Percentiles rank a stretch among this genome's conserved stretches.
phyloP scores from a whole-genome alignment of 2,888 invertebrate genomes.

The Cheilosia scutellata region DNA sequence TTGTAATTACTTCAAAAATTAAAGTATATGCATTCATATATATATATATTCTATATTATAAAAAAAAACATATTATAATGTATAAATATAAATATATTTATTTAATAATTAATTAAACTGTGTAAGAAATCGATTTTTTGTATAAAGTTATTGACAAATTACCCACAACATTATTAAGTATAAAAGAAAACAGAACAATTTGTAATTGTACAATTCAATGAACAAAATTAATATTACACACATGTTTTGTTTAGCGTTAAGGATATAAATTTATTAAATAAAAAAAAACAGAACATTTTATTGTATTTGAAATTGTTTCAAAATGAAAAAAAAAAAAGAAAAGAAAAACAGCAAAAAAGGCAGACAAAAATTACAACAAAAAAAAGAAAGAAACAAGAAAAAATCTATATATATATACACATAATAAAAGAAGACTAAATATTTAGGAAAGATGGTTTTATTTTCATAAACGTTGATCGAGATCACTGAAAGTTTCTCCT shows the following conservation, averaged over 20 bases:
- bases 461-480: no score
- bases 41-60: slow-evolving; percentile 53
- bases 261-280: slow-evolving; percentile 55
- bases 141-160: slow-evolving; percentile 62
- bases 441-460: slow-evolving; percentile 19
- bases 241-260: slow-evolving; percentile 71
- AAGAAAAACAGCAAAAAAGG: slow-evolving; percentile 32
- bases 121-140: slow-evolving; percentile 68
- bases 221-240: slow-evolving; percentile 40
- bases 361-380: slow-evolving; percentile 52
- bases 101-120: slow-evolving; percentile 50
- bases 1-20: slow-evolving; percentile 58
- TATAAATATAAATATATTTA: slow-evolving; percentile 55
- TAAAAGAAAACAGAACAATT: slow-evolving; percentile 34
- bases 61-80: slow-evolving; percentile 44
- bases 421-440: slow-evolving; percentile 74
- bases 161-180: slow-evolving; percentile 44
- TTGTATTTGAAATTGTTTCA: slow-evolving; percentile 71
- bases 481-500: no score
- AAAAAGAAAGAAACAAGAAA: slow-evolving; percentile 27
- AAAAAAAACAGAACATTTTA: slow-evolving; percentile 45
- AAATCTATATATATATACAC: slow-evolving; percentile 65
- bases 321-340: slow-evolving; percentile 47
- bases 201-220: slow-evolving; percentile 30
- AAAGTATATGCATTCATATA: slow-evolving; percentile 37